A percentile compares a stretch with the other conserved stretches of the same genome.
Evolutionary conservation across 2,888 invertebrate genomes (phyloP).

Genomic region (Eutolmus rufibarbis): DNA sequence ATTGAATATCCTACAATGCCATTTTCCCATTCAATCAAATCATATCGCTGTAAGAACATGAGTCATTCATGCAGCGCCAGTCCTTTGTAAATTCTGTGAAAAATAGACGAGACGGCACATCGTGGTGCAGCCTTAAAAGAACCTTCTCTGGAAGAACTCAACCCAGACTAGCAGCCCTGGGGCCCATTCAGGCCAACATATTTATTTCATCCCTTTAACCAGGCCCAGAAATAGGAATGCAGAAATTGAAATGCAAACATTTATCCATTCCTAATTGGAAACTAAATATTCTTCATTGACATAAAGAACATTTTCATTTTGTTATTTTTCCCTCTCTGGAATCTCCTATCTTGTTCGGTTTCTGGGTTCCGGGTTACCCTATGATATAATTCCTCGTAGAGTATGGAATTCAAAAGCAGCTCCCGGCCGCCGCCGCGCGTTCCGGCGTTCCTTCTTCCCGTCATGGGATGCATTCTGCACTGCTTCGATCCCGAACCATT

Average conservation of each 20-base stretch:
- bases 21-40: background rate
- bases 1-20: background rate
- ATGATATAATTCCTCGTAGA: background rate
- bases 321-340: background rate
- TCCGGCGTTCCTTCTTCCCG: background rate
- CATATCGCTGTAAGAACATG: background rate
- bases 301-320: conserved; percentile 40
- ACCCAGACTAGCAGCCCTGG: background rate
- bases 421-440: background rate
- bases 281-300: conserved; percentile 44
- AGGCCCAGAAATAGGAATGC: conserved; percentile 6
- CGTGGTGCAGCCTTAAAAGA: background rate
- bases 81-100: background rate
- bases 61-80: background rate
- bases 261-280: conserved; percentile 44
- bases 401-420: conserved; percentile 35
- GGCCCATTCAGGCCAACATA: background rate
- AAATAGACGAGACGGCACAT: background rate
- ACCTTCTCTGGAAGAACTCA: background rate
- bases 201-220: background rate
- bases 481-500: conserved; percentile 2
- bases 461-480: background rate
- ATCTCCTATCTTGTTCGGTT: background rate
- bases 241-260: conserved; percentile 46
- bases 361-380: background rate